Base-by-base conservation (phyloP, 2,113 vertebrate species). In the Mystacornis crossleyi region DNA sequence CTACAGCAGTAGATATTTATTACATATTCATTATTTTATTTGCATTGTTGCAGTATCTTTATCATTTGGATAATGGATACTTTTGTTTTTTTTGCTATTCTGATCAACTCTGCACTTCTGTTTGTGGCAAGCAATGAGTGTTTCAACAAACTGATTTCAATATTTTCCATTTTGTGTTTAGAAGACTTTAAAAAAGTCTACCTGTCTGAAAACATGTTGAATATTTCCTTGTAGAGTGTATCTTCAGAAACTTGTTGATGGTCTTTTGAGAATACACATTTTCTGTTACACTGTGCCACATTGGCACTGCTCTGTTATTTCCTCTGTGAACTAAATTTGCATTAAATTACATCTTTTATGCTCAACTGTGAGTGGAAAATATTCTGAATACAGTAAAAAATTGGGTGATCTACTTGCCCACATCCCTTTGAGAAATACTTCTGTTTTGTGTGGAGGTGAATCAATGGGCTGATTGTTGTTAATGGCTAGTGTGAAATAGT, bases 11-110 rank as follows among this genome's bases (percentile, higher is more conserved):
- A 84, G 97, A 96, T 97, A 97, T 98, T 97, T 98, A 98, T 99
- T 99, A 98, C 98, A 99, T 98, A 99, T 99, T 99, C 98, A 99
- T 99, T 98, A 98, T 98, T 96, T 97, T 97, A 97, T 97, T 97
- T 96, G 97, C 92, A 97, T 98, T 98, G 97, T 98, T 96, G 95
- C 83, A 80, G 53, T 79, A 90, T 84, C 92, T 95, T 95, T 91
- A 75, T 83, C 90, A 90, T 97, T 97, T 96, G 92, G 85, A 50
- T 95, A 90, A 86, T 34, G 0, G 90, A 82, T 86, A 74, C 38
- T 3, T 92, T 91, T 36, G n/a, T 72, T 66, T 79, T 90, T 71
- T 77, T 79, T 89, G 40, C n/a, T 67, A 66, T 80, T 93, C 82
- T 96, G 51, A 70, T 95, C 87, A 58, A 19, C 65, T 88, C 92